phyloP scores from a whole-genome alignment of 2,888 invertebrate genomes.

The Rhingia campestris region DNA sequence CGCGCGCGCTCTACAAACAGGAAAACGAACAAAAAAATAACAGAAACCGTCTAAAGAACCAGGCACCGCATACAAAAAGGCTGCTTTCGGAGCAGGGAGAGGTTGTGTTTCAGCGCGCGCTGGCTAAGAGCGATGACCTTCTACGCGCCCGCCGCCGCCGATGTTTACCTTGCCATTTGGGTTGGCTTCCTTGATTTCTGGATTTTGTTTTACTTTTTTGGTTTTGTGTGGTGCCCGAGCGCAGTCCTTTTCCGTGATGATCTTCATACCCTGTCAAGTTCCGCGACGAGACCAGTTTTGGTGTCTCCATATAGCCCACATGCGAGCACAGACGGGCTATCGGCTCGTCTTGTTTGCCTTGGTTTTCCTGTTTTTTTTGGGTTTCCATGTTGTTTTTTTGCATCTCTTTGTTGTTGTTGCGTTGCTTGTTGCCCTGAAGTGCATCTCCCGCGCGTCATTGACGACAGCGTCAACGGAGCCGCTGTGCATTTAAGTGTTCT shows the following conservation, averaged over 20 bases:
- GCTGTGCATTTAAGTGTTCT: conserved; percentile 25
- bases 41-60: conserved; percentile 19
- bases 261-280: conserved; percentile 35
- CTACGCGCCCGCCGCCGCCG: conserved; percentile 64
- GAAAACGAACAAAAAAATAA: conserved; percentile 55
- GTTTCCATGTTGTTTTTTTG: background rate
- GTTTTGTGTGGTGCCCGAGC: no score
- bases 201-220: conserved; percentile 42
- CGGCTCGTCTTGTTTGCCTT: conserved; percentile 69
- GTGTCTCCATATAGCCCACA: conserved; percentile 54
- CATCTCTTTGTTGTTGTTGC: conserved; percentile 10
- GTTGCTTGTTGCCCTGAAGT: conserved; percentile 23
- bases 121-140: conserved; percentile 70
- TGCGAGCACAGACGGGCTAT: conserved; percentile 37
- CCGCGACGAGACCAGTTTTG: conserved; percentile 54
- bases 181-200: conserved; percentile 67
- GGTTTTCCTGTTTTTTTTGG: conserved; percentile 59
- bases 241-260: conserved; percentile 52
- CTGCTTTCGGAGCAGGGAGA: conserved; percentile 7
- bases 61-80: conserved; percentile 6
- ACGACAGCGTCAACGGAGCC: conserved; percentile 51
- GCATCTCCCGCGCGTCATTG: conserved; percentile 60
- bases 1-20: conserved; percentile 65
- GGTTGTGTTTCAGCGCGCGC: background rate
- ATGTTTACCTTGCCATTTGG: conserved; percentile 72